phyloP scores from a whole-genome alignment of 2,113 vertebrate species.

The Anser cygnoides region DNA sequence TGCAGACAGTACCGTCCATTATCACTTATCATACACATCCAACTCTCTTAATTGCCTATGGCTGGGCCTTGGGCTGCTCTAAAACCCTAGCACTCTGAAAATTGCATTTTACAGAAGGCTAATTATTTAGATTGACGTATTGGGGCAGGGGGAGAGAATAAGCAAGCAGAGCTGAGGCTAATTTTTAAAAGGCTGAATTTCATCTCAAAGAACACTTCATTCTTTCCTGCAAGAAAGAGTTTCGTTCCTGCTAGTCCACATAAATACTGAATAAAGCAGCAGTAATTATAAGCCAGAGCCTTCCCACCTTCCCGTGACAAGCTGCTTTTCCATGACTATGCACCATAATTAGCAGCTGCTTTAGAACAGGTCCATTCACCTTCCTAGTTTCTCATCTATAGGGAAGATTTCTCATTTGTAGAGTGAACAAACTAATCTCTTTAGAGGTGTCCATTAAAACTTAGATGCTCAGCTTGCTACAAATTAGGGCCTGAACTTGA shows the following conservation, averaged over 20 bases:
- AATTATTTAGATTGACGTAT: conserved; percentile 7
- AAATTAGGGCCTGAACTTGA: not conserved
- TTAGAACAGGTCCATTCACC: not conserved
- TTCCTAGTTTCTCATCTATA: not conserved
- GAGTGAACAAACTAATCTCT: conserved; percentile 12
- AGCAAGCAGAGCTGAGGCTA: not conserved
- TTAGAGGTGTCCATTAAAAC: conserved; percentile 15
- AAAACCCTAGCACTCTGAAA: not conserved
- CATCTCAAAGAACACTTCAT: conserved; percentile 14
- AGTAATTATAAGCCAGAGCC: not conserved
- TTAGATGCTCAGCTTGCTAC: not conserved
- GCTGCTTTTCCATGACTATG: not conserved
- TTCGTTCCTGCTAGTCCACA: not conserved
- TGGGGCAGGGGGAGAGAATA: not conserved
- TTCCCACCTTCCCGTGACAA: not conserved
- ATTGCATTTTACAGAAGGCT: conserved; percentile 17
- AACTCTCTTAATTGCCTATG: not conserved
- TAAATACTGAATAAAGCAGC: not conserved
- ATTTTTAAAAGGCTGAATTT: conserved; percentile 12
- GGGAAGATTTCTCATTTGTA: conserved; percentile 7
- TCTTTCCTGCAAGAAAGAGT: not conserved
- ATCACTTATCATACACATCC: not conserved
- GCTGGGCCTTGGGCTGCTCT: not conserved
- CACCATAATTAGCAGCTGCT: not conserved
- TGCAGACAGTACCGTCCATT: not conserved